These are phyloP conservation scores for Pyrrhura leucotis DNA, from an alignment of 2,797 vertebrate genomes.

Conservation along the genomic window DNA sequence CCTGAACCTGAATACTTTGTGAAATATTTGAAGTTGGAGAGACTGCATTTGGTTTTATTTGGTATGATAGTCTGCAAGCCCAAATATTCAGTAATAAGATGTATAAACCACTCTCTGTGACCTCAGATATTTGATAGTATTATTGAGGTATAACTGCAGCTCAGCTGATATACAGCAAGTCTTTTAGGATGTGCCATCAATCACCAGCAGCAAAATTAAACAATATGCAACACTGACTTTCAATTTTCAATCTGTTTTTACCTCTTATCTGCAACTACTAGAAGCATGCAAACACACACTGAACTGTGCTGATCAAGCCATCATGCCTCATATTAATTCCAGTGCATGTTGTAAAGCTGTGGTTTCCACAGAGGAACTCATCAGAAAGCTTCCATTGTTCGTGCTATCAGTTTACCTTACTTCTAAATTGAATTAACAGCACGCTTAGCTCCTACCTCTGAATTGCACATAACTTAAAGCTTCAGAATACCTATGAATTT, in stretches of 20 bases:
- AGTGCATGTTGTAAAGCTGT: accelerated
- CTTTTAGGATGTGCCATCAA: neutral
- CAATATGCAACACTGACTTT: neutral
- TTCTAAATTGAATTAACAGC: neutral
- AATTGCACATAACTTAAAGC: neutral
- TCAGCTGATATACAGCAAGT: neutral
- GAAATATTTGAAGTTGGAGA: neutral
- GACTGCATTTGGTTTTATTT: neutral
- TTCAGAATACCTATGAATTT: neutral
- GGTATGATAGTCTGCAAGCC: neutral
- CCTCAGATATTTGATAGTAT: neutral
- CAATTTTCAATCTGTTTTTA: neutral
- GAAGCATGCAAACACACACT: neutral
- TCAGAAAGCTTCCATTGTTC: neutral
- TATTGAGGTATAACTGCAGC: neutral
- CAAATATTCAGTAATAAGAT: neutral
- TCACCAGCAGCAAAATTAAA: neutral
- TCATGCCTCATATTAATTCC: neutral
- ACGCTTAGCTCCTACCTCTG: neutral
- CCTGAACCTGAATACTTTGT: neutral
- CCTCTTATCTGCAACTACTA: neutral
- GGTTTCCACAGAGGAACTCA: neutral
- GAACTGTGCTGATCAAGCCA: neutral
- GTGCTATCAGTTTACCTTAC: neutral
- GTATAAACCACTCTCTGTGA: neutral